These are phyloP conservation scores for Mythimna albipuncta DNA, from an alignment of 2,888 invertebrate species.

Conservation along the genomic window DNA sequence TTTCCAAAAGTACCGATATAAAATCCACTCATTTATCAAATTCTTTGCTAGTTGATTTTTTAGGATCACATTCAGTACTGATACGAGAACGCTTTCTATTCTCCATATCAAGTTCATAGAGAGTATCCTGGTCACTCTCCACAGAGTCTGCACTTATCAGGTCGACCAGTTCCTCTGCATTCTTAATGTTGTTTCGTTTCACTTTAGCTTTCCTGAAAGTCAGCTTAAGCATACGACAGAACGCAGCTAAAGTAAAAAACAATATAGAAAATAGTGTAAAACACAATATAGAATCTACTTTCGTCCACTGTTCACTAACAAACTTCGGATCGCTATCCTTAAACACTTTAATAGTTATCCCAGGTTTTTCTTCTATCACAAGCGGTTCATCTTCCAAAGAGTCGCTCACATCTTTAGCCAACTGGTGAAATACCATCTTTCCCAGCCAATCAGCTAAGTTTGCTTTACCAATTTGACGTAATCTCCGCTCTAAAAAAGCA, in stretches of 20 bases:
- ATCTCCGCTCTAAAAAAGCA: slow-evolving; percentile 87
- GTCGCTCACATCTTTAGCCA: slow-evolving; percentile 86
- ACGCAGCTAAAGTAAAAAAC: slow-evolving; percentile 59
- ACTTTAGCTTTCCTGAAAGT: slow-evolving; percentile 38
- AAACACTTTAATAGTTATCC: slow-evolving; percentile 36
- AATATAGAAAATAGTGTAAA: slow-evolving; percentile 65
- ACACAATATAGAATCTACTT: slow-evolving; percentile 73
- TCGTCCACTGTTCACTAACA: slow-evolving; percentile 70
- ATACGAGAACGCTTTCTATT: slow-evolving; percentile 22
- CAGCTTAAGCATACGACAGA: slow-evolving; percentile 58
- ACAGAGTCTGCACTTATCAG: slow-evolving; percentile 60
- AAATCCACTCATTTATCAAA: neutral
- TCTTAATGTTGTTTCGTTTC: slow-evolving; percentile 14
- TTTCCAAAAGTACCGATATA: neutral
- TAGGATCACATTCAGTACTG: slow-evolving; percentile 12
- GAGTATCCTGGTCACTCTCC: slow-evolving; percentile 70
- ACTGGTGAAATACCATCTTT: slow-evolving; percentile 88
- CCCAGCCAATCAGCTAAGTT: slow-evolving; percentile 92
- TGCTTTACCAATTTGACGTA: slow-evolving; percentile 90
- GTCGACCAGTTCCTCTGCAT: slow-evolving; percentile 58
- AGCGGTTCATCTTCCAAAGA: slow-evolving; percentile 58
- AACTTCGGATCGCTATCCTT: slow-evolving; percentile 57
- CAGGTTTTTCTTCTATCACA: slow-evolving; percentile 9
- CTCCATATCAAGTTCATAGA: slow-evolving; percentile 62
- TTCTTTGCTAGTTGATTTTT: neutral